phyloP scores from a whole-genome alignment of 2,888 invertebrate genomes.

The Conchocele bisecta region DNA sequence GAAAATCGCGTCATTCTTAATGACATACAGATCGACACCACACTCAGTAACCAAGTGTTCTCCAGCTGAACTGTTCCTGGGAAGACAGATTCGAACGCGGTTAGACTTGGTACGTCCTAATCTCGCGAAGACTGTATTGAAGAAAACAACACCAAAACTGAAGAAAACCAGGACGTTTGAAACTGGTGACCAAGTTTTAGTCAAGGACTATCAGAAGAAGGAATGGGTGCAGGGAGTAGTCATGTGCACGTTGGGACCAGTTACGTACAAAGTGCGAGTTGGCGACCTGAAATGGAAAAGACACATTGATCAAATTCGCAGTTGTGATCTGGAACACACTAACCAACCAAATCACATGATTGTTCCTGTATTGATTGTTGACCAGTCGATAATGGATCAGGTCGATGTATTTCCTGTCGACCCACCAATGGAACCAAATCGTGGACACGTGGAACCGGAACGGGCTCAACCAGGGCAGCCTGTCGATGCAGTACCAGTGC shows the following conservation, averaged over 20 bases:
- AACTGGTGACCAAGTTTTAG: neutral
- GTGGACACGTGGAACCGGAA: too few relatives aligned
- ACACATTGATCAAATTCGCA: neutral
- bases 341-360: too few relatives aligned
- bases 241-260: neutral
- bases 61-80: neutral
- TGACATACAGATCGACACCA: neutral
- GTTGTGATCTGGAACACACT: too few relatives aligned
- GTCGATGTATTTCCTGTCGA: too few relatives aligned
- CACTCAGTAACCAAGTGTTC: neutral
- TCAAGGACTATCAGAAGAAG: neutral
- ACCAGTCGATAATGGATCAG: too few relatives aligned
- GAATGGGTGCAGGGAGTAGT: neutral
- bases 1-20: neutral
- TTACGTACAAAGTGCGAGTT: conserved; percentile 2
- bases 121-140: neutral
- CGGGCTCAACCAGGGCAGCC: too few relatives aligned
- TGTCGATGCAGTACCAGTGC: too few relatives aligned
- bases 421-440: too few relatives aligned
- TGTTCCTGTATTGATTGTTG: too few relatives aligned
- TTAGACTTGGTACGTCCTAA: conserved; percentile 1
- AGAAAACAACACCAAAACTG: neutral
- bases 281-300: conserved; percentile 9
- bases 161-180: neutral
- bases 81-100: neutral